Percentiles rank a stretch among this genome's conserved stretches.
phyloP scores from a whole-genome alignment of 2,797 vertebrate genomes.

The Coregonus sp. region DNA sequence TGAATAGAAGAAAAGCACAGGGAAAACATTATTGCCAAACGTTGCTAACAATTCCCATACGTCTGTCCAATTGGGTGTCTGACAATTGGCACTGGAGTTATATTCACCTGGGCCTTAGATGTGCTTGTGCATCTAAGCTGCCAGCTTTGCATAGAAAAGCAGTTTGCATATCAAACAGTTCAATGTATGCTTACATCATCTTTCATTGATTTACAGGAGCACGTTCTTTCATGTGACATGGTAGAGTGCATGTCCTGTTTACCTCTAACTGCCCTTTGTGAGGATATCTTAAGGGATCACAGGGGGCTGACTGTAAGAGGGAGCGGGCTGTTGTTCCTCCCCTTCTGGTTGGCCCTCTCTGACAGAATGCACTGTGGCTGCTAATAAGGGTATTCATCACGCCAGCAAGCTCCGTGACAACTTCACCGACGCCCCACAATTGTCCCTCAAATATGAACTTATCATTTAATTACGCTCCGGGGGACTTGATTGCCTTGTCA shows the following conservation, averaged over 20 bases:
- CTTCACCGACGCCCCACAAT: slow-evolving; percentile 64
- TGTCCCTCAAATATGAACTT: slow-evolving; percentile 90
- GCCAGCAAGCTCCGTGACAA: slow-evolving; percentile 68
- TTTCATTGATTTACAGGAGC: slow-evolving; percentile 71
- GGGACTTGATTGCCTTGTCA: slow-evolving; percentile 82
- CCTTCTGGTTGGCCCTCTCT: slow-evolving; percentile 68
- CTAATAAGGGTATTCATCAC: slow-evolving; percentile 92
- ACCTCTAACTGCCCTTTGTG: slow-evolving; percentile 73
- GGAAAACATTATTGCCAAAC: no score
- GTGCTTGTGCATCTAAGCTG: slow-evolving; percentile 36
- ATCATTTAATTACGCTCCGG: slow-evolving; percentile 90
- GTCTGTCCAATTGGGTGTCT: slow-evolving; percentile 37
- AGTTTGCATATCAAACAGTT: slow-evolving; percentile 75
- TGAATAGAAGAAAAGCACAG: slow-evolving; percentile 6
- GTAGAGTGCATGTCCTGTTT: slow-evolving; percentile 66
- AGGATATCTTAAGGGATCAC: slow-evolving; percentile 69
- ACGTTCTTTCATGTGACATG: slow-evolving; percentile 66
- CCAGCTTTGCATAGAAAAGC: slow-evolving; percentile 69
- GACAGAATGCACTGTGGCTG: slow-evolving; percentile 78
- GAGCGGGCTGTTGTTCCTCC: slow-evolving; percentile 39
- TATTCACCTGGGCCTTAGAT: slow-evolving; percentile 52
- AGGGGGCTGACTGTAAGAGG: slow-evolving; percentile 45
- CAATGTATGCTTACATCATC: slow-evolving; percentile 64
- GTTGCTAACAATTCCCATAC: neutral
- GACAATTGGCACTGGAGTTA: slow-evolving; percentile 21